phyloP scores from a whole-genome alignment of 2,888 invertebrate species.

The Thumatha senex region DNA sequence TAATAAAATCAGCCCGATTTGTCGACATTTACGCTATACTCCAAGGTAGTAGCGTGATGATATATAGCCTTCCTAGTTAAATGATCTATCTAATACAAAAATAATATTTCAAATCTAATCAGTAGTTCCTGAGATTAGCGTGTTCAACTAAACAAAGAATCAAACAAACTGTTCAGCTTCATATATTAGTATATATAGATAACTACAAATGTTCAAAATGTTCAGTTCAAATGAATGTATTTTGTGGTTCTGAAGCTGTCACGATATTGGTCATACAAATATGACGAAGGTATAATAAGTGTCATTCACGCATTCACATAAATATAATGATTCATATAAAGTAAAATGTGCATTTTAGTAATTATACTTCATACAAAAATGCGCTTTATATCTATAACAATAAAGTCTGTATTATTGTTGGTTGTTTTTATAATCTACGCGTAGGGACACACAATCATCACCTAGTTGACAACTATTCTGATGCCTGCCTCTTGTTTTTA shows the following conservation, averaged over 20 bases:
- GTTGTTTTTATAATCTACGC: not conserved
- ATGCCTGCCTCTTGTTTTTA: constrained; percentile 17
- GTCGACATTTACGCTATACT: too few relatives aligned
- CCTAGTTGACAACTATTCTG: constrained; percentile 19
- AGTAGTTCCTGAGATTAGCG: too few relatives aligned
- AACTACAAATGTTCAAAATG: too few relatives aligned
- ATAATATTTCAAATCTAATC: too few relatives aligned
- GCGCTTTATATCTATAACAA: accelerated
- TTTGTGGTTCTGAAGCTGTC: constrained; percentile 9
- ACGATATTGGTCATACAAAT: constrained; percentile 19
- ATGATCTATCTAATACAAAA: too few relatives aligned
- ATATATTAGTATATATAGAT: too few relatives aligned
- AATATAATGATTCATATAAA: too few relatives aligned
- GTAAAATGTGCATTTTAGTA: not conserved
- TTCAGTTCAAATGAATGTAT: constrained; percentile 9
- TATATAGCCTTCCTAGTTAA: too few relatives aligned
- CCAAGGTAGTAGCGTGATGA: too few relatives aligned
- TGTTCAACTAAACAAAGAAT: too few relatives aligned
- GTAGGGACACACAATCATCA: constrained; percentile 17
- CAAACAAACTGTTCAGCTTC: too few relatives aligned
- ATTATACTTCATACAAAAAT: not conserved
- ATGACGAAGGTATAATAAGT: constrained; percentile 17
- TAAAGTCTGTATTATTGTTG: not conserved
- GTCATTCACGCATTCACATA: constrained; percentile 8
- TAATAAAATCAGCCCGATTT: too few relatives aligned